A percentile compares a stretch with the other conserved stretches of the same genome.
These are phyloP conservation scores for Magallana ariakensis DNA, from an alignment of 1,140 invertebrate species.

Conservation along the genomic window DNA sequence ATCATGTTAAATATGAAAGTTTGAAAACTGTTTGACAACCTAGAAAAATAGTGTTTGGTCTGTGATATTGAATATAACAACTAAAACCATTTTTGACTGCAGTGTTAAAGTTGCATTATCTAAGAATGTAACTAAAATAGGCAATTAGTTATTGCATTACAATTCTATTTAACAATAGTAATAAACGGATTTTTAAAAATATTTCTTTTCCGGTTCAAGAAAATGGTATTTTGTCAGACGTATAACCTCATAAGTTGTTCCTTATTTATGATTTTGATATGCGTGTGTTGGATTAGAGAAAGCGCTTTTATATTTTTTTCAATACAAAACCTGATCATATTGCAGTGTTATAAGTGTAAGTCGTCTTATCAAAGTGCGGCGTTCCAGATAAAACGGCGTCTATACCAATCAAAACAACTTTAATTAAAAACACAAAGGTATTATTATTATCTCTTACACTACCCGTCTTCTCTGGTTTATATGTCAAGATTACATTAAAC, in stretches of 20 bases:
- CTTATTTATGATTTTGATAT: neutral
- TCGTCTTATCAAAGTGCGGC: neutral
- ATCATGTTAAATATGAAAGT: too few relatives aligned
- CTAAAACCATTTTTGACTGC: too few relatives aligned
- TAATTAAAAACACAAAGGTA: constrained; percentile 9
- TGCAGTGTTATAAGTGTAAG: neutral
- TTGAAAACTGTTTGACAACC: too few relatives aligned
- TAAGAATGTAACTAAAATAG: too few relatives aligned
- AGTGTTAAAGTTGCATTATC: too few relatives aligned
- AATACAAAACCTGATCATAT: neutral
- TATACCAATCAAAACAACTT: neutral
- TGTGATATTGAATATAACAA: too few relatives aligned
- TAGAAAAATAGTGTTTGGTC: too few relatives aligned
- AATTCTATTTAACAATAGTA: too few relatives aligned
- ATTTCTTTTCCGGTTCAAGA: too few relatives aligned
- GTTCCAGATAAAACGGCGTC: constrained; percentile 6
- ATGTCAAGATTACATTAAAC: neutral
- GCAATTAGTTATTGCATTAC: too few relatives aligned
- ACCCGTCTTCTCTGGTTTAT: neutral
- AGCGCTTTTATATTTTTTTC: neutral
- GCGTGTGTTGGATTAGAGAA: neutral
- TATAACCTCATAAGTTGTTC: neutral
- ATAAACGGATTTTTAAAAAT: too few relatives aligned
- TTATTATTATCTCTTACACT: neutral
- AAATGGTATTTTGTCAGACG: neutral